Base-by-base conservation (phyloP, 2,888 invertebrate genomes). In the Prenolepis imparis region DNA sequence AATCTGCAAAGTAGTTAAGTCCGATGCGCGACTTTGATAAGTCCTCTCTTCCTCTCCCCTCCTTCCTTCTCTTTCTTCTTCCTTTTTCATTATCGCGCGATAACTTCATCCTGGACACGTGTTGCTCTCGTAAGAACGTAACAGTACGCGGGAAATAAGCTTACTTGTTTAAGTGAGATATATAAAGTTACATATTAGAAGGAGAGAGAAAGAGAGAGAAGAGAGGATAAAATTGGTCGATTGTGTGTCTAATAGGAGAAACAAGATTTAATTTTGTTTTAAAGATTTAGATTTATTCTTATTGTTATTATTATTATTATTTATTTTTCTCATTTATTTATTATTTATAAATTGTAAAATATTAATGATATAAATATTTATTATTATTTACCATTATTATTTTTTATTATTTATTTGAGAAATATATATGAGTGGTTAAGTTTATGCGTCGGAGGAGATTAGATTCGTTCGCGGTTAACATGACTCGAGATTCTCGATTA, bases 1-100 rank as follows among this genome's bases (percentile, higher is more conserved):
- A 83, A 88, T 88, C 78, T 74, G 28, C 64, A 72, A 77, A 75
- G 73, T 68, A 64, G 74, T 85, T 83, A 66, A 83, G 85, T 39
- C 74, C 74, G 83, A 85, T 84, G 48, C 85, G 85, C 70, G 75
- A 83, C 72, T 72, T 74, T 41, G 70, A 59, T 78, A 82, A 84
- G 61, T 21, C 39, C 63, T 41, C 52, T 70, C 55, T 24, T 44
- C 18, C 41, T 44, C 36, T 48, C n/a, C 57, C 52, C 48, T 39
- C 12, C 18, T 44, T 57, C 48, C 32, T 15, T 55, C 32, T 57
- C 57, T 36, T 15, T 11, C 61, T 41, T 28, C 39, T 12, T 24
- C n/a, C 15, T 52, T 59, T 66, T 64, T 59, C 48, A 63, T 82
- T 68, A 82, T 82, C 32, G 15, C 59, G 36, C 59, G 12, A 83